Conservation (phyloP, 2,888 invertebrate species). For the Apamea monoglypha region DNA sequence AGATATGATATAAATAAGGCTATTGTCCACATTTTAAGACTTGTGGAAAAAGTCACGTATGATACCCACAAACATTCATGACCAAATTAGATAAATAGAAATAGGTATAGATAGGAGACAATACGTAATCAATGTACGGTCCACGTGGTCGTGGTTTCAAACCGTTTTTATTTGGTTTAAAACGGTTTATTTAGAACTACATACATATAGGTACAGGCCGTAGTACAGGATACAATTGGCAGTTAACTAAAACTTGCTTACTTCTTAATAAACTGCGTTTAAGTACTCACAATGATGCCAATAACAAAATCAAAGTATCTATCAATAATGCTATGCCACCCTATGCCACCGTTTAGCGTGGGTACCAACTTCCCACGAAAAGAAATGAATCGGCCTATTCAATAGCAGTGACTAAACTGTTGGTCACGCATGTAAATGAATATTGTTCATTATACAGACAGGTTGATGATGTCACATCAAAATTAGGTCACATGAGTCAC, state of each 20-base stretch:
- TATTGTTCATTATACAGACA: conserved; percentile 23
- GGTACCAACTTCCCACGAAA: conserved; percentile 16
- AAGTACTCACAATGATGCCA: not conserved
- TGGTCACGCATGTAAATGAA: conserved; percentile 21
- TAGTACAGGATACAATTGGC: too few relatives aligned
- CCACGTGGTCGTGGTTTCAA: too few relatives aligned
- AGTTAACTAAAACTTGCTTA: not conserved
- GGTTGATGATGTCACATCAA: conserved; percentile 51
- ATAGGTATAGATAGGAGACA: too few relatives aligned
- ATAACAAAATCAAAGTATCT: not conserved
- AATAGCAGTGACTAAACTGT: conserved; percentile 22
- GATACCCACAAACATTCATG: not conserved
- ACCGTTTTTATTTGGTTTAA: too few relatives aligned
- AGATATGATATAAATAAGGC: not conserved
- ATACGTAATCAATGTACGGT: too few relatives aligned
- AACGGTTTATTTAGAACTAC: too few relatives aligned
- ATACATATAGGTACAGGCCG: too few relatives aligned
- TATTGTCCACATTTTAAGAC: not conserved
- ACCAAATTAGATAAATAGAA: not conserved
- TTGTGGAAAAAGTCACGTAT: not conserved
- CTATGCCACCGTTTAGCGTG: not conserved
- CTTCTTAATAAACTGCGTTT: too few relatives aligned
- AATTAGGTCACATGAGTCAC: conserved; percentile 60
- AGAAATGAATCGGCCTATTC: conserved; percentile 30
- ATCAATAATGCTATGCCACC: not conserved